Evolutionary conservation across 2,797 vertebrate genomes (phyloP).

Genomic region (Apogon hyalosoma): DNA sequence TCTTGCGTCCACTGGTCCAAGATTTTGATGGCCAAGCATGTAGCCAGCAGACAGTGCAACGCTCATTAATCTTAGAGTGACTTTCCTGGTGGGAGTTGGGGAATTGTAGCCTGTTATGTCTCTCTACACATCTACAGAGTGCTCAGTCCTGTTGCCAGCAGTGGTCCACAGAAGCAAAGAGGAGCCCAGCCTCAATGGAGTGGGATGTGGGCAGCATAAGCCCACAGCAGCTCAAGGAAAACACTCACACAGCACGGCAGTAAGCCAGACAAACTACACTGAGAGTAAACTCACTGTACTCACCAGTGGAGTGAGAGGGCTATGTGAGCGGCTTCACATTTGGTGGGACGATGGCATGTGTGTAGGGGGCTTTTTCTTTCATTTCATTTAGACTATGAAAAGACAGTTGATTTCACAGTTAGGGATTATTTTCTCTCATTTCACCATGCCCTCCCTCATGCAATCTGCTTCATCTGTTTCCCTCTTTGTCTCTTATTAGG

Average conservation of each 20-base stretch:
- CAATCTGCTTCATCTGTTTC: constrained; percentile 57
- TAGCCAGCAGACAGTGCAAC: constrained; percentile 60
- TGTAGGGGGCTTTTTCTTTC: constrained; percentile 17
- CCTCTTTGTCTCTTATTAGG: constrained; percentile 50
- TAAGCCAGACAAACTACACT: constrained; percentile 58
- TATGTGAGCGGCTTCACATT: constrained; percentile 25
- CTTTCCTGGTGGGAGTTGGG: constrained; percentile 71
- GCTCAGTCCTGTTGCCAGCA: constrained; percentile 63
- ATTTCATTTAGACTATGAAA: constrained; percentile 49
- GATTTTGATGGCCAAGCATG: constrained; percentile 59
- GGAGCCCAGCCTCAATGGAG: constrained; percentile 51
- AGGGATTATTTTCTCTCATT: constrained; percentile 41
- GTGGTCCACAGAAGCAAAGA: constrained; percentile 58
- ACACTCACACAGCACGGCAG: constrained; percentile 46
- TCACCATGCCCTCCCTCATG: constrained; percentile 32
- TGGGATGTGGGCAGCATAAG: constrained; percentile 52
- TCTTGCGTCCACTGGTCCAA: constrained; percentile 29
- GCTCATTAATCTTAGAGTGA: constrained; percentile 76
- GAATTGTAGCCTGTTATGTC: constrained; percentile 70
- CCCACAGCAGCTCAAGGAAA: constrained; percentile 66
- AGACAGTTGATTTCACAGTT: constrained; percentile 51
- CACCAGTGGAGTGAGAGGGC: constrained; percentile 42
- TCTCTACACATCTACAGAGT: constrained; percentile 63
- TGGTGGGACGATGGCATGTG: constrained; percentile 15
- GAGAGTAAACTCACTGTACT: constrained; percentile 43